phyloP scores from a whole-genome alignment of 2,888 invertebrate species.

The Deladenus siricidicola region DNA sequence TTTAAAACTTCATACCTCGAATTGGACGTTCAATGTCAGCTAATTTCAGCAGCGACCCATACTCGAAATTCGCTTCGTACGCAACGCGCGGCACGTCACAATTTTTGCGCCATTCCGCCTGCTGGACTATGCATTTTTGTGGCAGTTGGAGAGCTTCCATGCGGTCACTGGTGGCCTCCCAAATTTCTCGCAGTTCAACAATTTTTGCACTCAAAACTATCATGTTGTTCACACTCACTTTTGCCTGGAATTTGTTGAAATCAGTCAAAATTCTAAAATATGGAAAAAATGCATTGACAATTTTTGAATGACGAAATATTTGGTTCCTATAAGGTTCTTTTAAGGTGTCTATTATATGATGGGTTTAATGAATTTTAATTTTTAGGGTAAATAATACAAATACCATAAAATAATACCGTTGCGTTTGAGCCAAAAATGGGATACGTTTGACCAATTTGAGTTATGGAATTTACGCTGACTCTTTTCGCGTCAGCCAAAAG shows the following conservation, averaged over 20 bases:
- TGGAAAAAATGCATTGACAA: too few relatives aligned
- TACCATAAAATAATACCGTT: too few relatives aligned
- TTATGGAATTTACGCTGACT: conserved; percentile 27
- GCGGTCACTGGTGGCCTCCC: conserved; percentile 91
- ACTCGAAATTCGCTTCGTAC: conserved; percentile 21
- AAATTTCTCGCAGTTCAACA: conserved; percentile 68
- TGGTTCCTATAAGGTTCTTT: too few relatives aligned
- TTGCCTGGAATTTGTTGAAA: conserved; percentile 57
- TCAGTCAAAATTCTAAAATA: too few relatives aligned
- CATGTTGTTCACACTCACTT: conserved; percentile 62
- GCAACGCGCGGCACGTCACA: conserved; percentile 1
- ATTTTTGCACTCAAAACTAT: conserved; percentile 64
- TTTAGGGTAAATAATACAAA: too few relatives aligned
- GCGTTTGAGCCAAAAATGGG: conserved; percentile 36
- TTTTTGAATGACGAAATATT: too few relatives aligned
- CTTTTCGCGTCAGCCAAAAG: conserved; percentile 13
- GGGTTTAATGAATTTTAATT: too few relatives aligned
- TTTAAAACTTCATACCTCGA: too few relatives aligned
- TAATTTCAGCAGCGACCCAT: neutral
- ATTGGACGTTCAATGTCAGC: neutral
- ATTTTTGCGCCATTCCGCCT: conserved; percentile 23
- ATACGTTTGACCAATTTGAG: conserved; percentile 48
- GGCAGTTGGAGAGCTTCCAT: conserved; percentile 79
- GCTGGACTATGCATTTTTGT: conserved; percentile 66
- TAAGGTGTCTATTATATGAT: too few relatives aligned